These are phyloP conservation scores for Lepisosteus osseus DNA, from an alignment of 2,113 vertebrate species.

Conservation along the genomic window DNA sequence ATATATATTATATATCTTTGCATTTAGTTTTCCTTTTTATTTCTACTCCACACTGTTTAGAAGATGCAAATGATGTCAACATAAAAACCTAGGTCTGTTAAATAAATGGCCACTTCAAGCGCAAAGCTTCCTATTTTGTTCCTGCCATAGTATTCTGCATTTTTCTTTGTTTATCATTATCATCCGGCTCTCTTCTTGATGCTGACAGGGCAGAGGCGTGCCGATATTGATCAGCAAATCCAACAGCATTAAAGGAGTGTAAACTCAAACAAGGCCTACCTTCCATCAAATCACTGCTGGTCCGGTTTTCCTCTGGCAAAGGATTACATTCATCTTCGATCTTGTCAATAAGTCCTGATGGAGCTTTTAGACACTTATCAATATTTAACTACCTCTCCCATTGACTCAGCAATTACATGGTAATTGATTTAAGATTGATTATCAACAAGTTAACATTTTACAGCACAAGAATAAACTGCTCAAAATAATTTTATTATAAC, in stretches of 20 bases:
- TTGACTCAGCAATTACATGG: conserved; percentile 78
- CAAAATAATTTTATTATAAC: conserved; percentile 28
- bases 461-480: conserved; percentile 35
- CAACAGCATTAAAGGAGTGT: conserved; percentile 47
- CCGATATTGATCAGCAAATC: conserved; percentile 40
- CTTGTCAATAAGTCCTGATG: conserved; percentile 67
- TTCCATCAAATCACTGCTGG: conserved; percentile 46
- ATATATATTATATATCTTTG: too few species aligned
- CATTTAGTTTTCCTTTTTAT: too few species aligned
- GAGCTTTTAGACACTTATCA: conserved; percentile 79
- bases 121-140: too few species aligned
- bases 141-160: too few species aligned
- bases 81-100: too few species aligned
- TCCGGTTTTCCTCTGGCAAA: conserved; percentile 29
- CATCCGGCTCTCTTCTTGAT: conserved; percentile 1
- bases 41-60: too few species aligned
- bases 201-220: conserved; percentile 44
- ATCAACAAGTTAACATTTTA: conserved; percentile 62
- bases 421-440: conserved; percentile 85
- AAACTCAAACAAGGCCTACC: conserved; percentile 46
- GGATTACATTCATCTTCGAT: conserved; percentile 60
- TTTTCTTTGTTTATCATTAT: neutral
- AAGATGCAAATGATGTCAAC: too few species aligned
- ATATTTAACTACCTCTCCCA: conserved; percentile 76
- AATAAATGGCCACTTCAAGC: too few species aligned